Conservation (phyloP, 2,888 invertebrate species). For the Eretmocerus hayati region DNA sequence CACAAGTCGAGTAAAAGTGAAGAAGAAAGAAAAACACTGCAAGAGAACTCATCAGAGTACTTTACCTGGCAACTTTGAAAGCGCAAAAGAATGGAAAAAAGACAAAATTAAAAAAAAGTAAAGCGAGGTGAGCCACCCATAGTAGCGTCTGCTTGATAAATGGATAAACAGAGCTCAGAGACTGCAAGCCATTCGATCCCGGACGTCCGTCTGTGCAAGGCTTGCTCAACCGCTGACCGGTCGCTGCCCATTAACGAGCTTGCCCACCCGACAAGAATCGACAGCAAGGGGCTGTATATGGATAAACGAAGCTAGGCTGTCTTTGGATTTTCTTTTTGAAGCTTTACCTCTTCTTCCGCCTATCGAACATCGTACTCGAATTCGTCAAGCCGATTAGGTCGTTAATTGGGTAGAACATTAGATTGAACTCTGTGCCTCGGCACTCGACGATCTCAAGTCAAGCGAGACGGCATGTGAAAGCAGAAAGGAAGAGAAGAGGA, state of each 20-base stretch:
- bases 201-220: background rate
- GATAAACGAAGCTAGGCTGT: background rate
- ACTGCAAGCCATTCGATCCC: constrained; percentile 20
- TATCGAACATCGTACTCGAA: no score
- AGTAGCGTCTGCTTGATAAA: constrained; percentile 28
- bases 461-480: no score
- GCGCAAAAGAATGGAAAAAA: no score
- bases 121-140: no score
- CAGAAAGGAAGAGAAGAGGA: no score
- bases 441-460: background rate
- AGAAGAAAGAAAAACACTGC: no score
- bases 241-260: constrained; percentile 30
- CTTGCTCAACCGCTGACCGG: constrained; percentile 25
- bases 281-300: no score
- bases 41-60: no score
- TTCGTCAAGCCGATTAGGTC: constrained; percentile 31
- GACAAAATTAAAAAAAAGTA: no score
- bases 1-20: no score
- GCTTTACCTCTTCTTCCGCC: no score
- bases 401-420: constrained; percentile 30
- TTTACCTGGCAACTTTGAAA: no score
- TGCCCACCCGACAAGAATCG: constrained; percentile 2
- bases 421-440: background rate
- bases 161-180: constrained; percentile 30
- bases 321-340: constrained; percentile 4